A percentile compares a stretch with the other conserved stretches of the same genome.
Conservation (phyloP, 2,888 invertebrate species). For the Portevinia maculata region DNA sequence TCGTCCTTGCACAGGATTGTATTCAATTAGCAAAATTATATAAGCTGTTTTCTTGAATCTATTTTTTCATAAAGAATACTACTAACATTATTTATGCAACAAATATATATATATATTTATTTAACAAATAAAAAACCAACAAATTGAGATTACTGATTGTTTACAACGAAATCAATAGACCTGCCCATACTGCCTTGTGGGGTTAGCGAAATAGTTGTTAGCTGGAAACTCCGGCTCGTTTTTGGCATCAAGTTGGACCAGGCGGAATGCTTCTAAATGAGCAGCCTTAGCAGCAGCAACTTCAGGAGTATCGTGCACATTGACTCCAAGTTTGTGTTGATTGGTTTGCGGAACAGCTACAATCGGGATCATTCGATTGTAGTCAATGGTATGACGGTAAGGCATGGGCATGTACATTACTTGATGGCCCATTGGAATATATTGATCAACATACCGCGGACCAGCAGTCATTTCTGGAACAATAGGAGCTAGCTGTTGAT, state of each 20-base stretch:
- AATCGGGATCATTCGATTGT: slow-evolving; percentile 34
- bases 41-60: too few species aligned
- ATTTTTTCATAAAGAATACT: too few species aligned
- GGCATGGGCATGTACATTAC: slow-evolving; percentile 32
- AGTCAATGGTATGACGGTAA: slow-evolving; percentile 27
- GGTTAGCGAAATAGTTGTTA: slow-evolving; percentile 43
- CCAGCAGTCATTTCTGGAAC: slow-evolving; percentile 71
- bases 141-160: too few species aligned
- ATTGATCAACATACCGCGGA: slow-evolving; percentile 16
- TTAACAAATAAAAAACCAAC: too few species aligned
- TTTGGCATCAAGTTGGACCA: slow-evolving; percentile 77
- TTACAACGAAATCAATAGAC: slow-evolving; percentile 16
- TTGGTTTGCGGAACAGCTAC: slow-evolving; percentile 44
- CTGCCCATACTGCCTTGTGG: slow-evolving; percentile 53
- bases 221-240: not conserved
- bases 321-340: slow-evolving; percentile 59
- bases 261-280: slow-evolving; percentile 80
- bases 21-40: too few species aligned
- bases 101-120: too few species aligned
- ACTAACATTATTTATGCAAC: too few species aligned
- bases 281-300: slow-evolving; percentile 80
- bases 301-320: slow-evolving; percentile 83
- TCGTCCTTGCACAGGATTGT: too few species aligned
- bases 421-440: slow-evolving; percentile 27
- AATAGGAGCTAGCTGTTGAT: slow-evolving; percentile 9